Evolutionary conservation across 2,888 invertebrate species (phyloP).

Genomic region (Selenia dentaria): DNA sequence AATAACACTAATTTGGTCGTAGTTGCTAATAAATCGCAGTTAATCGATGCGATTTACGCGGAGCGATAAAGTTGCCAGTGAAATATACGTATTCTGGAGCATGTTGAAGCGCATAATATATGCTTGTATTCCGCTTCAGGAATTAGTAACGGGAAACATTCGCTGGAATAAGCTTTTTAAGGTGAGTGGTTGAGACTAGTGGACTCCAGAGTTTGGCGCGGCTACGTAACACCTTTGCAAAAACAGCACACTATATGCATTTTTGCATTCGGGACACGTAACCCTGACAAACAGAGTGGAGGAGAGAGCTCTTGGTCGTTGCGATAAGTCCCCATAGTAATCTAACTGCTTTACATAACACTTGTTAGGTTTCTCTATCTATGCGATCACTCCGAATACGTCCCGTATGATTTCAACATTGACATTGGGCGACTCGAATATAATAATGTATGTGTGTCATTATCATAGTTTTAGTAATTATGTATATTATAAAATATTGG

Average conservation of each 20-base stretch:
- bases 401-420: too few relatives aligned
- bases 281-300: conserved; percentile 36
- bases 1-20: conserved; percentile 25
- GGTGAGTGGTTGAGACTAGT: conserved; percentile 2
- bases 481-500: too few relatives aligned
- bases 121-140: conserved; percentile 1
- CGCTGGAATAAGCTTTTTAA: conserved; percentile 27
- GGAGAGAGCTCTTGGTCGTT: conserved; percentile 30
- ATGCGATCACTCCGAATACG: conserved; percentile 20
- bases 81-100: conserved; percentile 9
- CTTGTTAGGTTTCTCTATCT: conserved; percentile 29
- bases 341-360: conserved; percentile 36
- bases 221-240: conserved; percentile 35
- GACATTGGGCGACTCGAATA: too few relatives aligned
- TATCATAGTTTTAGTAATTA: too few relatives aligned
- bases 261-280: conserved; percentile 40
- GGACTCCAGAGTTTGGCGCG: conserved; percentile 17
- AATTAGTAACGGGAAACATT: conserved; percentile 13
- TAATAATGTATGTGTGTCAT: too few relatives aligned
- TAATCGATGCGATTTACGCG: conserved; percentile 23
- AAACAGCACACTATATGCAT: conserved; percentile 38
- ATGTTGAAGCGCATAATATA: background rate
- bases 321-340: conserved; percentile 34
- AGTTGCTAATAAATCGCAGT: conserved; percentile 22
- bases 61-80: conserved; percentile 20